Base-by-base conservation (phyloP, 2,113 vertebrate genomes). In the Charina bottae region DNA sequence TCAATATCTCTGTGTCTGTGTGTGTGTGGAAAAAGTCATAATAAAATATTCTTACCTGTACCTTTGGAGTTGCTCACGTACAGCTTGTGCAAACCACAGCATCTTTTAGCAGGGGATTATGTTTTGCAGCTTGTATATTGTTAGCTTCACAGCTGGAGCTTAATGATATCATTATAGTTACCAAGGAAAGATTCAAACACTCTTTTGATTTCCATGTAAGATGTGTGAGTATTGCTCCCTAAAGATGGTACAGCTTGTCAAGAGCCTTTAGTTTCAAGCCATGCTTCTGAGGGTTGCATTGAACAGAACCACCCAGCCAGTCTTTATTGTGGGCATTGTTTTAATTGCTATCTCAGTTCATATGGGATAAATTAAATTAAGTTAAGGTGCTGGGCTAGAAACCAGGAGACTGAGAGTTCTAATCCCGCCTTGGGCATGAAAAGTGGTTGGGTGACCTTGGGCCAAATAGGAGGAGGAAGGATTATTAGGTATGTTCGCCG, bases 121-220 rank as follows among this genome's bases (percentile, higher is more conserved):
- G 56, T 68, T 89, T 53, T 10, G 11, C 46, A 59, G 46, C 42
- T 92, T 60, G 68, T 54, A 83, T 59, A 83, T n/a, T 49, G 19
- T 46, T 89, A 55, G 64, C 12, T 55, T 84, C 78, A 68, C 59
- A 85, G 78, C 83, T 54, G n/a, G 87, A 62, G 60, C 59, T 89
- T 62, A 62, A 85, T 10, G n/a, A 89, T 92, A 64, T 89, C 78
- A 56, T 64, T 56, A 85, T 42, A 33, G 46, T 89, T 92, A 64
- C 83, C 60, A 89, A 84, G 90, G 58, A 49, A 85, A 85, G 46
- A 64, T 90, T 90, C 83, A 46, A 90, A 84, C 42, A 85, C 42
- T 33, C 28, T 84, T 85, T 85, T 90, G 90, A 90, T 85, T 62
- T 54, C 58, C 46, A 11, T 85, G 83, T 85, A 90, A 62, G 83